Evolutionary conservation across 2,797 vertebrate genomes (phyloP), one percentile per base, ranked within the genome.

Genomic region (Cheirogaleus major): DNA sequence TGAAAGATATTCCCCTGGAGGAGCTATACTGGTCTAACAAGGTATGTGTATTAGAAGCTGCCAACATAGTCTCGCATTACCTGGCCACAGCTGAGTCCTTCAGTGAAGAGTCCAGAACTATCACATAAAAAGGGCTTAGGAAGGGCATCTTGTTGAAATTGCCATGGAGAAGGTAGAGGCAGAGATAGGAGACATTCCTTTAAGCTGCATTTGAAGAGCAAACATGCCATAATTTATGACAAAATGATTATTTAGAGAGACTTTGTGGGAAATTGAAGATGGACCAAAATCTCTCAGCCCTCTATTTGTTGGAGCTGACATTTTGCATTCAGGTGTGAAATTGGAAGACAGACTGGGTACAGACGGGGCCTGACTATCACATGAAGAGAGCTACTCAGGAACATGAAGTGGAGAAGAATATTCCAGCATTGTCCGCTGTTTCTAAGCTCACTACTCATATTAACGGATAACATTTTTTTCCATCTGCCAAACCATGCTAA

Each of bases 341-440:
- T 6, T 35, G 63, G 27, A 35, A 73, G 30, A 57, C 14, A 22
- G 18, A 11, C 48, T 57, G 20, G 22, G 18, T 22, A 0, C 41
- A 43, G 30, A 38, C 3, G 17, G 30, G 23, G 7, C 50, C 35
- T 3, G 0, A 23, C 7, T n/a, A 2, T 22, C 23, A 10, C 4
- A 5, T 7, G 14, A 80, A 3, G 27, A 59, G 25, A 87, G 32
- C 12, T 38, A 30, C 5, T 92, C 7, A 48, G 27, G 41, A 84
- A 4, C 3, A 7, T 12, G 41, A 45, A 23, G 61, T 30, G 30
- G 13, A 59, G 20, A 75, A 70, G 35, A 55, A 11, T 92, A 59
- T 45, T 2, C 5, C 38, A 30, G 20, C 12, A 22, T 1, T 0
- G 7, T 25, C 52, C 18, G 1, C 10, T 38, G 1, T 50, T 83